phyloP scores from a whole-genome alignment of 2,888 invertebrate genomes.

The Tortrix viridana region DNA sequence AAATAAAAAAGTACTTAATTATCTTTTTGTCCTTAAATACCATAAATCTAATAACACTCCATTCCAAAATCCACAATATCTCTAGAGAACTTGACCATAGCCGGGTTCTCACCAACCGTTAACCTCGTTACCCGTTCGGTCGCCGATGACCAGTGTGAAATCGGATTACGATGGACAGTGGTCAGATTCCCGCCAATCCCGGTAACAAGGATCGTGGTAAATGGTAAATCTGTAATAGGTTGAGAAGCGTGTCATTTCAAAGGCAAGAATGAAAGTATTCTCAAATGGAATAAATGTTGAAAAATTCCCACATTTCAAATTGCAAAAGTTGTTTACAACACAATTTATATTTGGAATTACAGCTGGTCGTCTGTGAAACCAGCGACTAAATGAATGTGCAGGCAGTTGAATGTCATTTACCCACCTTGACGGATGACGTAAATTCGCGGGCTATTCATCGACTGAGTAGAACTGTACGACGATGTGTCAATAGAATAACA shows the following conservation, averaged over 20 bases:
- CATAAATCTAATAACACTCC: background rate
- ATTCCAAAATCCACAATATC: background rate
- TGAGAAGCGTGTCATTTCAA: conserved; percentile 15
- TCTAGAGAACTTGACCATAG: conserved; percentile 50
- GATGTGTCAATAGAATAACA: too few species aligned
- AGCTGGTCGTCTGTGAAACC: too few species aligned
- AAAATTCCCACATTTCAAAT: too few species aligned
- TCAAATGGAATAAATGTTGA: too few species aligned
- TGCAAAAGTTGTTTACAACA: too few species aligned
- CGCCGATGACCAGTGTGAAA: conserved; percentile 42
- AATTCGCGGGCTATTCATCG: too few species aligned
- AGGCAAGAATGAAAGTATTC: background rate
- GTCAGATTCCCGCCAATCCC: conserved; percentile 28
- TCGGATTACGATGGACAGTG: conserved; percentile 34
- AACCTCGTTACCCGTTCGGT: conserved; percentile 40
- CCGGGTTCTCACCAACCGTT: conserved; percentile 52
- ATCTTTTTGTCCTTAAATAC: background rate
- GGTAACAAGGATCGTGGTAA: conserved; percentile 11
- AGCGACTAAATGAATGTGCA: too few species aligned
- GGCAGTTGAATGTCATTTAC: too few species aligned
- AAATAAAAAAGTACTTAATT: too few species aligned
- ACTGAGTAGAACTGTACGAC: too few species aligned
- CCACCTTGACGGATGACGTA: too few species aligned
- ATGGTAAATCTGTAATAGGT: background rate
- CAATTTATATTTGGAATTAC: too few species aligned